Evolutionary conservation across 2,113 vertebrate genomes (phyloP).

Genomic region (Pterocles gutturalis): DNA sequence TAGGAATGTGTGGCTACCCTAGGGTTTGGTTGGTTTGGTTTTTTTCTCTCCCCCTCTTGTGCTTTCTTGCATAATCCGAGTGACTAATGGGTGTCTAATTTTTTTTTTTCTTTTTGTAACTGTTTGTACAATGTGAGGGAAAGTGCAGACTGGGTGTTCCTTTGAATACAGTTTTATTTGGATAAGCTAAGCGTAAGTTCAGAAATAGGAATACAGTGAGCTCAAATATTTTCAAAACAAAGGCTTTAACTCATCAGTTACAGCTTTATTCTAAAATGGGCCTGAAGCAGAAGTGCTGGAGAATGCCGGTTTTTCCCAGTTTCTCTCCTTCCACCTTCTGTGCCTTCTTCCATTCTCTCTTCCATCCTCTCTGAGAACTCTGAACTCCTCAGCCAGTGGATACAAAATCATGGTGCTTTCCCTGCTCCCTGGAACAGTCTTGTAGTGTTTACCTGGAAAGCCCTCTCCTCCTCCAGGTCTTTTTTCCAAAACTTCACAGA

Average conservation of each 20-base stretch:
- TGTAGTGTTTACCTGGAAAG: neutral
- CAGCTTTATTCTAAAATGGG: neutral
- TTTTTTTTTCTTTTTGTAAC: neutral
- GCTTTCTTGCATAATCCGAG: constrained; percentile 38
- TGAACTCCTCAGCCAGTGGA: neutral
- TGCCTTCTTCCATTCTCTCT: neutral
- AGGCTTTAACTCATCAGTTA: neutral
- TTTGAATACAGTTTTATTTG: neutral
- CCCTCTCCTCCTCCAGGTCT: neutral
- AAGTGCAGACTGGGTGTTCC: neutral
- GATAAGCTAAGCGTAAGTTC: neutral
- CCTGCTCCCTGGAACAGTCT: neutral
- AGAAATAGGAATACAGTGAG: neutral
- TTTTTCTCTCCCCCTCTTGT: neutral
- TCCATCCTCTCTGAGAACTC: neutral
- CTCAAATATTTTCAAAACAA: neutral
- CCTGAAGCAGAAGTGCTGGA: neutral
- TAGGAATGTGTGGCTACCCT: constrained; percentile 40
- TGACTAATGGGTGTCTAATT: neutral
- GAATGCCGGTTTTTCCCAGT: neutral
- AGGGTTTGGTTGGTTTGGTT: neutral
- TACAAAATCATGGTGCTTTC: rapidly evolving
- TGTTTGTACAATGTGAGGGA: neutral
- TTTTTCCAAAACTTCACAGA: neutral
- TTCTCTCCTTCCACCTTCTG: neutral